These are phyloP conservation scores for Liposcelis brunnea DNA, from an alignment of 2,888 invertebrate species.

Conservation along the genomic window DNA sequence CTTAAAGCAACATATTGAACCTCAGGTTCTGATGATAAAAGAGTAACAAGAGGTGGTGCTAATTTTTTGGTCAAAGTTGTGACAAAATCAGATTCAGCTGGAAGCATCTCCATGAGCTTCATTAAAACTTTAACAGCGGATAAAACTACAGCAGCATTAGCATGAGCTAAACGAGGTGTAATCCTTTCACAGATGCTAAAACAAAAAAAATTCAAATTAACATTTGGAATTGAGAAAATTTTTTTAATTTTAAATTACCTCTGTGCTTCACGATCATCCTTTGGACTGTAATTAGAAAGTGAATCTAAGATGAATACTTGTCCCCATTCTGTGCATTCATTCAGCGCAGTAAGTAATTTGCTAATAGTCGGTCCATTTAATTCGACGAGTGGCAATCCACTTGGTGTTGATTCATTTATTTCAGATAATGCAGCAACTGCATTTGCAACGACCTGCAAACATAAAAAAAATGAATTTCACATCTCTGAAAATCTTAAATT, in stretches of 20 bases:
- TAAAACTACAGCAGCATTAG: slow-evolving; percentile 96
- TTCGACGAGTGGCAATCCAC: slow-evolving; percentile 86
- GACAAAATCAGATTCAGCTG: slow-evolving; percentile 85
- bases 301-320: slow-evolving; percentile 98
- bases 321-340: slow-evolving; percentile 99
- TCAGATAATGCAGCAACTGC: slow-evolving; percentile 97
- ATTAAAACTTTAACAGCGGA: slow-evolving; percentile 97
- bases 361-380: slow-evolving; percentile 97
- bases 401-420: slow-evolving; percentile 92
- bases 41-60: slow-evolving; percentile 95
- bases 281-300: slow-evolving; percentile 88
- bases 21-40: slow-evolving; percentile 95
- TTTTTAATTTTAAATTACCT: slow-evolving; percentile 27
- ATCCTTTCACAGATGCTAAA: slow-evolving; percentile 85
- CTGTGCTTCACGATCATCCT: slow-evolving; percentile 95
- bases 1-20: slow-evolving; percentile 97
- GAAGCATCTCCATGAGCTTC: slow-evolving; percentile 96
- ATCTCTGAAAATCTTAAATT: background rate
- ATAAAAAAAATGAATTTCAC: slow-evolving; percentile 3
- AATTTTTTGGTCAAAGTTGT: slow-evolving; percentile 86
- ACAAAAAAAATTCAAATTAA: slow-evolving; percentile 10
- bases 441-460: slow-evolving; percentile 71
- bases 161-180: slow-evolving; percentile 92
- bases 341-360: slow-evolving; percentile 91
- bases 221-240: background rate